A percentile compares a stretch with the other conserved stretches of the same genome.
Conservation (phyloP, 2,113 vertebrate genomes). For the Polypterus bichir region DNA sequence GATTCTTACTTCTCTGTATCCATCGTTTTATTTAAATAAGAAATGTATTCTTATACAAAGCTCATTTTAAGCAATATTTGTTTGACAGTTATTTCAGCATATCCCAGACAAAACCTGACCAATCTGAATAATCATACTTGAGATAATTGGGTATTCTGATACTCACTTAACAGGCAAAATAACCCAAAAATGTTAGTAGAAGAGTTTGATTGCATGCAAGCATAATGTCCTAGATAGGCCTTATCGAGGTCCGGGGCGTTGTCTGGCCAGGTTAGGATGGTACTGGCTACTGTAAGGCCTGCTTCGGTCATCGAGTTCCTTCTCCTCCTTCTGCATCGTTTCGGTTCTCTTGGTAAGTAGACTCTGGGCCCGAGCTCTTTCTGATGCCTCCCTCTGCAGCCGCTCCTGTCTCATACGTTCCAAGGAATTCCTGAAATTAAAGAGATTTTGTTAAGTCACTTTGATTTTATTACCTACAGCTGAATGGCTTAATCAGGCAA, state of each 20-base stretch:
- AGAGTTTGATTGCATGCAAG: neutral
- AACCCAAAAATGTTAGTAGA: no score
- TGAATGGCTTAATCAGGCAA: no score
- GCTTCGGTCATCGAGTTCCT: constrained; percentile 46
- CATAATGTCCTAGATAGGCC: neutral
- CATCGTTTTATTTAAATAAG: no score
- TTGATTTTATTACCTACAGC: no score
- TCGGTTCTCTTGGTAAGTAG: constrained; percentile 44
- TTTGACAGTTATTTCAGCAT: neutral
- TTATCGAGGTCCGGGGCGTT: neutral
- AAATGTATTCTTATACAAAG: no score
- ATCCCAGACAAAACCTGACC: no score
- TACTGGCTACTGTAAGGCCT: constrained; percentile 70
- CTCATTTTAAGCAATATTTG: neutral
- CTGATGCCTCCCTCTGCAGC: constrained; percentile 53
- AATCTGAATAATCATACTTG: neutral
- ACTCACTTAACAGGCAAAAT: neutral
- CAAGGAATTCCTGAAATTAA: constrained; percentile 15
- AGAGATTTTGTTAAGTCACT: no score
- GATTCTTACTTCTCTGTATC: no score
- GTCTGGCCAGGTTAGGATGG: constrained; percentile 63
- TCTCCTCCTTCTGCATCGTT: constrained; percentile 24
- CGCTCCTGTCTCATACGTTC: constrained; percentile 62
- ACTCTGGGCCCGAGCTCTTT: constrained; percentile 47
- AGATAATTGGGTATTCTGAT: neutral